phyloP scores from a whole-genome alignment of 2,888 invertebrate species.

The Brenthis hecate region DNA sequence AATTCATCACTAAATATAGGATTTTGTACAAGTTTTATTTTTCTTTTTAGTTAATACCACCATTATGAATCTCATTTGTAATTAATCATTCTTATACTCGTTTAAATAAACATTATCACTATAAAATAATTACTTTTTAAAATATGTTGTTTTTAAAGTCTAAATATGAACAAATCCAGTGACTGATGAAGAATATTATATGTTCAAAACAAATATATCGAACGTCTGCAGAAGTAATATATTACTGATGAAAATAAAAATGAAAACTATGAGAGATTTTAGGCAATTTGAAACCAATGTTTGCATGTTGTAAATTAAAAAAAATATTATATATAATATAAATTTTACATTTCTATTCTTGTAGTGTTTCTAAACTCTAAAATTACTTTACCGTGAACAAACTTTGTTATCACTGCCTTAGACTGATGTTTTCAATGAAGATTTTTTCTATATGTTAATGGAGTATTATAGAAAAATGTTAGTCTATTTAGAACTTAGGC shows the following conservation, averaged over 20 bases:
- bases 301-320: slow-evolving; percentile 8
- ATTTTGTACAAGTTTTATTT: slow-evolving; percentile 7
- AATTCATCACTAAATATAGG: slow-evolving; percentile 5
- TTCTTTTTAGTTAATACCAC: not conserved
- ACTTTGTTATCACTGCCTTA: slow-evolving; percentile 78
- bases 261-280: not conserved
- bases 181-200: not conserved
- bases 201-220: not conserved
- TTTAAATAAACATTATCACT: not conserved
- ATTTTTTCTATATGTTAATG: slow-evolving; percentile 65
- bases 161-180: slow-evolving; percentile 11
- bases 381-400: slow-evolving; percentile 48
- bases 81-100: not conserved
- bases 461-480: slow-evolving; percentile 67
- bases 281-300: slow-evolving; percentile 8
- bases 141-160: no score
- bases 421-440: slow-evolving; percentile 76
- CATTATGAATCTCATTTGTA: slow-evolving; percentile 20
- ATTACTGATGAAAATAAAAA: not conserved
- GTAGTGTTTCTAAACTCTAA: slow-evolving; percentile 30
- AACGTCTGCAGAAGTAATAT: not conserved
- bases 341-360: slow-evolving; percentile 15
- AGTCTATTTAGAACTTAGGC: slow-evolving; percentile 48
- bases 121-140: not conserved
- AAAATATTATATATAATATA: not conserved